A percentile compares a stretch with the other conserved stretches of the same genome.
Conservation (phyloP, 2,797 vertebrate species). For the Margarornis squamiger region DNA sequence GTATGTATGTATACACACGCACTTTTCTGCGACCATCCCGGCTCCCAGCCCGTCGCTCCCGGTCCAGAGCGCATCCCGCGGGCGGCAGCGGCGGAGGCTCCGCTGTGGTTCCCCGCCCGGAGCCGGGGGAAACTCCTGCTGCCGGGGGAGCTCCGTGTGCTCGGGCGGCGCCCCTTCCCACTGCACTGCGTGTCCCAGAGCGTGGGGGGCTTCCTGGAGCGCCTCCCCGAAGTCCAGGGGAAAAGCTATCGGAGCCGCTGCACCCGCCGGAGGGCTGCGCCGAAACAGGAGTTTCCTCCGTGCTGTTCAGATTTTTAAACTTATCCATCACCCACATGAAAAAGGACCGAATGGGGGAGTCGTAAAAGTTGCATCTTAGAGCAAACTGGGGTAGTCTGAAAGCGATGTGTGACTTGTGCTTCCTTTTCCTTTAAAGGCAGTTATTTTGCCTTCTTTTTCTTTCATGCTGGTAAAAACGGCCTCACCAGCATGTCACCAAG, state of each 20-base stretch:
- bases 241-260: fast-evolving
- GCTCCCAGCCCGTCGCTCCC: not conserved
- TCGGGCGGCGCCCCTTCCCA: fast-evolving
- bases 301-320: not conserved
- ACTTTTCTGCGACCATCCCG: too few relatives aligned
- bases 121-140: not conserved
- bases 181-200: fast-evolving
- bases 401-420: fast-evolving
- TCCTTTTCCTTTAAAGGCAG: not conserved
- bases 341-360: fast-evolving
- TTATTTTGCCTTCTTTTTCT: not conserved
- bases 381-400: not conserved
- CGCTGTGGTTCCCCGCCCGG: fast-evolving
- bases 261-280: not conserved
- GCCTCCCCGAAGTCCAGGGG: fast-evolving
- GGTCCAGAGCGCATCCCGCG: not conserved
- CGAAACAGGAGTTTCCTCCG: fast-evolving
- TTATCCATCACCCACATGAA: fast-evolving
- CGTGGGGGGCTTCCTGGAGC: fast-evolving
- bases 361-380: not conserved
- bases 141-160: fast-evolving
- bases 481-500: fast-evolving
- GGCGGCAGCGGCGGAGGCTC: not conserved
- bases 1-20: too few relatives aligned
- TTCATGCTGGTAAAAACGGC: not conserved